phyloP scores from a whole-genome alignment of 2,113 vertebrate genomes.

The Austrofundulus limnaeus region DNA sequence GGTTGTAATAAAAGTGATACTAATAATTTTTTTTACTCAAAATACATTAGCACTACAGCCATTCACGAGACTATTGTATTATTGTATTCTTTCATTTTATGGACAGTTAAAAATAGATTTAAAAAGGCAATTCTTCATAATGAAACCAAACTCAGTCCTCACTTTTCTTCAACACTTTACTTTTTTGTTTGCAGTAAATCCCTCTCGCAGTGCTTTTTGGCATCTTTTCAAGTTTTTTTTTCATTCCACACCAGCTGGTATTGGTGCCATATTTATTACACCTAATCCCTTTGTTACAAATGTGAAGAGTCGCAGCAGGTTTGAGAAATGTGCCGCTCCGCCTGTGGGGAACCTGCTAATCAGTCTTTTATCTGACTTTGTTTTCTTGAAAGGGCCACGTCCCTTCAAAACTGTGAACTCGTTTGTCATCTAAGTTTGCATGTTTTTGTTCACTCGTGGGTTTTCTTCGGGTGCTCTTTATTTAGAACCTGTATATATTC shows the following conservation, averaged over 20 bases:
- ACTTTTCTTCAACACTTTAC: background rate
- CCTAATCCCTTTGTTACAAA: conserved; percentile 58
- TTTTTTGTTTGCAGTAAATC: conserved; percentile 22
- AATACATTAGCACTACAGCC: no score
- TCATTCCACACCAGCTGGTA: conserved; percentile 59
- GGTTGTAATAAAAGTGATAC: no score
- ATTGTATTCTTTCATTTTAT: no score
- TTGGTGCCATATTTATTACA: conserved; percentile 52
- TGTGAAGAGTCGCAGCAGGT: conserved; percentile 48
- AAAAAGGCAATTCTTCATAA: background rate
- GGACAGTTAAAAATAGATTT: background rate
- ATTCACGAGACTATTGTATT: no score
- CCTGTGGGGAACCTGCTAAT: conserved; percentile 44
- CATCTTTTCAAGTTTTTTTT: conserved; percentile 39
- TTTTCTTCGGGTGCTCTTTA: no score
- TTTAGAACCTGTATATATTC: no score
- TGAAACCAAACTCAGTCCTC: background rate
- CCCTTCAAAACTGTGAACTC: background rate
- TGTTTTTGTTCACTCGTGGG: no score
- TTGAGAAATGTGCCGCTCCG: conserved; percentile 23
- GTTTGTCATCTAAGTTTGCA: background rate
- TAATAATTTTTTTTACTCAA: no score
- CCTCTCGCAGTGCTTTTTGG: conserved; percentile 29
- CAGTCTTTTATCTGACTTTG: conserved; percentile 18
- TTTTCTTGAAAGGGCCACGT: conserved; percentile 12